A percentile compares a stretch with the other conserved stretches of the same genome.
Evolutionary conservation across 2,113 vertebrate species (phyloP).

Genomic region (Panurus biarmicus): DNA sequence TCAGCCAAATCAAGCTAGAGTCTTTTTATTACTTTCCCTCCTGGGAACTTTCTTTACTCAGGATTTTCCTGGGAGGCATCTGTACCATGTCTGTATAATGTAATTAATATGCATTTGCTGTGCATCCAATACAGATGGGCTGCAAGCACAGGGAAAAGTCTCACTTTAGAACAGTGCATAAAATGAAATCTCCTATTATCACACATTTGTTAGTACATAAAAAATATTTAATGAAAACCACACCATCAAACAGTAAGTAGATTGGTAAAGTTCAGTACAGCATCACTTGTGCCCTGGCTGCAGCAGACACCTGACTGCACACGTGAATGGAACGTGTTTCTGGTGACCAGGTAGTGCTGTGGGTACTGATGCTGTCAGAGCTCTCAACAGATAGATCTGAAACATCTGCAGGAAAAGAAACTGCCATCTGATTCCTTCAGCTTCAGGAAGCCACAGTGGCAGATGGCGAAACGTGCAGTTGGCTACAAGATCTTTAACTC

Average conservation of each 20-base stretch:
- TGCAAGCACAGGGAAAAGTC: not conserved
- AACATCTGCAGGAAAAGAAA: not conserved
- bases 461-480: not conserved
- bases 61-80: not conserved
- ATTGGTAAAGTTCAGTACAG: not conserved
- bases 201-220: not conserved
- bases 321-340: fast-evolving
- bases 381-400: not conserved
- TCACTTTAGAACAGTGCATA: not conserved
- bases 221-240: slow-evolving; percentile 2
- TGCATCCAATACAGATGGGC: not conserved
- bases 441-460: not conserved
- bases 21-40: not conserved
- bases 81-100: not conserved
- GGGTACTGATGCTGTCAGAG: not conserved
- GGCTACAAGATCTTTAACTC: not conserved
- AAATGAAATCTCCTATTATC: not conserved
- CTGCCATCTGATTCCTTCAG: not conserved
- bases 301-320: not conserved
- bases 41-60: not conserved
- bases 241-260: not conserved
- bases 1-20: not conserved
- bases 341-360: not conserved
- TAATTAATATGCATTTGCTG: not conserved
- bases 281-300: not conserved